Evolutionary conservation across 1,140 invertebrate genomes (phyloP), one percentile per base, ranked within the genome.

Genomic region (Sinonovacula constricta): DNA sequence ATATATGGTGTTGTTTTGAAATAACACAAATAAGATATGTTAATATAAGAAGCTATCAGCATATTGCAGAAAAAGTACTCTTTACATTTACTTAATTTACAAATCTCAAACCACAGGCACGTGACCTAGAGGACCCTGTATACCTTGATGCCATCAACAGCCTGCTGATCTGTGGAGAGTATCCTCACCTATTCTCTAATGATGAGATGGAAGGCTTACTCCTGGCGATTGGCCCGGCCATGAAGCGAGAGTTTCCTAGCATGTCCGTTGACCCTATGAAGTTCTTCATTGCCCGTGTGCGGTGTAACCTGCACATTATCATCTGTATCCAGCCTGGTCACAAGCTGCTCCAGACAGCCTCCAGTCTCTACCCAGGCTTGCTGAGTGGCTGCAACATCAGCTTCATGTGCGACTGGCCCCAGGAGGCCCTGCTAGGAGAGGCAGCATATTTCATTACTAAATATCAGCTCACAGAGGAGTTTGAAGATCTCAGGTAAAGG

Each of bases 201-300:
- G 91, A 91, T 86, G 91, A 91, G 82, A 84, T 91, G 79, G 90
- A 91, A 56, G 90, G 89, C 24, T 80, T 91, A 15, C 84, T 90
- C 26, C 89, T 86, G 87, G 90, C 90, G 30, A 86, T 91, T 33
- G 85, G 82, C 33, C 88, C 90, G 60, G 85, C 86, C 31, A 87
- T 91, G 83, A 91, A 91, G 79, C 81, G 89, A 65, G 88, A 91
- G 62, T 85, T 88, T 62, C 88, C 89, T 22, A 88, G 83, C 63
- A 84, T 87, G 74, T 83, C 84, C 26, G 83, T 87, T 4, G 89
- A 91, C 80, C 88, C 89, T 24, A 90, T 89, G 85, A 90, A 89
- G 80, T 91, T 87, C 70, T 91, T 91, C 69, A 86, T 90, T 31
- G 89, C 90, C 1, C 83, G 89, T 77, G 88, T 91, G 2, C 87